Base-by-base conservation (phyloP, 92 coral and sea anemone genomes). In the Ricordea florida region DNA sequence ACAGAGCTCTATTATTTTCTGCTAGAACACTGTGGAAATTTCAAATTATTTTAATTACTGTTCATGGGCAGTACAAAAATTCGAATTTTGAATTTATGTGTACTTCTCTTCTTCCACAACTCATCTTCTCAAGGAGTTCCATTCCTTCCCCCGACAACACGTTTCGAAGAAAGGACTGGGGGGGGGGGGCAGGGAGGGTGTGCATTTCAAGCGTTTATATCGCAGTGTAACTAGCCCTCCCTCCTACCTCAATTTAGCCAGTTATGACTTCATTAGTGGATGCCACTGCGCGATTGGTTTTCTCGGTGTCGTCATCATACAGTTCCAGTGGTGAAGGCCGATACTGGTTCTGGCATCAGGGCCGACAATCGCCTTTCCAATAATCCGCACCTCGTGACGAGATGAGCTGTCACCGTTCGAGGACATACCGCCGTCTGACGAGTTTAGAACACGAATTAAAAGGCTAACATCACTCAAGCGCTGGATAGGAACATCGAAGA, bases 211-310 rank as follows among this genome's bases (percentile, higher is more conserved):
- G 5, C 10, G 27, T 50, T 21, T 50, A n/a, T 53, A 13, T 20
- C 10, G 5, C 15, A 3, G 21, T 8, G 0, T 44, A 8, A 10
- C 15, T 1, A 15, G 10, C 21, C 16, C n/a, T 0, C 5, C 50
- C 3, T 14, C 21, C 6, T 5, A 15, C 7, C 16, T 61, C 16
- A 37, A 23, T 40, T n/a, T 16, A 3, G 10, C 15, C 30, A 33
- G 23, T 70, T 53, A 70, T 6, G 41, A 26, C 31, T 53, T 70
- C 13, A 70, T 20, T n/a, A 91, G 38, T 26, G 97, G 97, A 76
- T 96, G 99, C 99, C 99, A 96, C 77, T 96, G 99, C 1, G 99
- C 99, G 27, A 96, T 92, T 4, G 99, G 99, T 67, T 90, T 96
- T 55, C 99, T 82, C 11, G 99, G 99, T 1, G 99, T 83, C 17